phyloP scores from a whole-genome alignment of 2,888 invertebrate genomes.

The Macrosiphum euphorbiae region DNA sequence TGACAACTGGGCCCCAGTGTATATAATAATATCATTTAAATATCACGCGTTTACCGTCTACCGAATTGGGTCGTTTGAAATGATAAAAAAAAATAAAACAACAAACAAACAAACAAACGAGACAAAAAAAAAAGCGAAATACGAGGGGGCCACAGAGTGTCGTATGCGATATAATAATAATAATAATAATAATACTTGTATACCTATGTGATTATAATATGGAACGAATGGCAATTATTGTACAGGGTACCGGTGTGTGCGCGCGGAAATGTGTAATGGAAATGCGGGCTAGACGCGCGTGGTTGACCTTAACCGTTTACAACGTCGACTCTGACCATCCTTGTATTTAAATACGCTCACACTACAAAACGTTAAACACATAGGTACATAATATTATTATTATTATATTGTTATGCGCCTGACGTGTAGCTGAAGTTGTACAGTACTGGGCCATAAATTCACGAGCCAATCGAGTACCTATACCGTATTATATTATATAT shows the following conservation, averaged over 20 bases:
- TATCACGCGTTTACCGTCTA: conserved; percentile 25
- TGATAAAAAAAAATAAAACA: conserved; percentile 23
- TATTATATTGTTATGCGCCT: not conserved
- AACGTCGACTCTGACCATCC: conserved; percentile 28
- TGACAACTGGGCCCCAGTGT: not conserved
- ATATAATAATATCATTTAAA: conserved; percentile 6
- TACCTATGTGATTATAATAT: not conserved
- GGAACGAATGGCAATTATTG: conserved; percentile 14
- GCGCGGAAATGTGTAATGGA: conserved; percentile 16
- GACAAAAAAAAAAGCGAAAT: not conserved
- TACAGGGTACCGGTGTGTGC: conserved; percentile 13
- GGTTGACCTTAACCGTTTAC: conserved; percentile 53
- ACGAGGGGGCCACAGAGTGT: not conserved
- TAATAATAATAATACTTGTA: not conserved
- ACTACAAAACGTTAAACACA: conserved; percentile 9
- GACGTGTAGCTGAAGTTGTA: no score
- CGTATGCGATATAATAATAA: not conserved
- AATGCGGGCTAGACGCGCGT: conserved; percentile 46
- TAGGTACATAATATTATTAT: not conserved
- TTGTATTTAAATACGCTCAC: conserved; percentile 20
- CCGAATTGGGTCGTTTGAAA: conserved; percentile 27
- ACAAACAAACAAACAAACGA: not conserved
- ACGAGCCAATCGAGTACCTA: not conserved
- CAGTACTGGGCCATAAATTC: not conserved
- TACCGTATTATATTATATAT: not conserved